phyloP scores from a whole-genome alignment of 2,888 invertebrate genomes.

The Agrochola litura region DNA sequence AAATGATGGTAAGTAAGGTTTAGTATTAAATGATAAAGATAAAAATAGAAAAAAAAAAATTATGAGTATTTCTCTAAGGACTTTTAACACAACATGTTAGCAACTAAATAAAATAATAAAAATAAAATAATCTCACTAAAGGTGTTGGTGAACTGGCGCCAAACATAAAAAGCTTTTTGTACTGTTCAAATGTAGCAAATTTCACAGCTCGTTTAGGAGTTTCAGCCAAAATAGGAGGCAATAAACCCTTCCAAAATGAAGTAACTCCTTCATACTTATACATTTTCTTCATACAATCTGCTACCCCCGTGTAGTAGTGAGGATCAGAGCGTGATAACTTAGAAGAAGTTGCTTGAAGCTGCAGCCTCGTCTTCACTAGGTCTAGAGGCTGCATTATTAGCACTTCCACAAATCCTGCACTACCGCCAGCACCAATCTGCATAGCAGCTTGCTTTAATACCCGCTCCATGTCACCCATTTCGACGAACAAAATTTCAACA shows the following conservation, averaged over 20 bases:
- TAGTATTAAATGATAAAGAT: background rate
- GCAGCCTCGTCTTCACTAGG: conserved; percentile 96
- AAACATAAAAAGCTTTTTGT: conserved; percentile 96
- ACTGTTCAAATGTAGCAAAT: conserved; percentile 98
- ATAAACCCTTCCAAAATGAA: conserved; percentile 98
- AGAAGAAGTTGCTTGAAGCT: conserved; percentile 80
- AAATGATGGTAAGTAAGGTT: background rate
- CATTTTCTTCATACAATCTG: conserved; percentile 97
- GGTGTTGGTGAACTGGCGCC: conserved; percentile 94
- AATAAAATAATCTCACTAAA: conserved; percentile 87
- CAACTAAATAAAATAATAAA: conserved; percentile 41
- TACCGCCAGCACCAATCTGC: conserved; percentile 97
- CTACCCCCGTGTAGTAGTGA: conserved; percentile 93
- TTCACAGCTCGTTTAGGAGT: conserved; percentile 98
- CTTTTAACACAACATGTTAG: background rate
- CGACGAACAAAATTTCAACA: conserved; percentile 43
- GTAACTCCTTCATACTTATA: conserved; percentile 95
- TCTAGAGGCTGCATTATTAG: conserved; percentile 99
- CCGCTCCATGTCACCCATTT: conserved; percentile 84
- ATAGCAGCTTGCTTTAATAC: conserved; percentile 93
- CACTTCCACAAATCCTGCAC: conserved; percentile 98
- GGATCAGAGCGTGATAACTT: conserved; percentile 83
- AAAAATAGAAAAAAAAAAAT: background rate
- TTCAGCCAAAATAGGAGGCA: conserved; percentile 98
- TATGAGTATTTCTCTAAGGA: background rate